phyloP scores from a whole-genome alignment of 2,888 invertebrate genomes.

The Campoplex capitator region DNA sequence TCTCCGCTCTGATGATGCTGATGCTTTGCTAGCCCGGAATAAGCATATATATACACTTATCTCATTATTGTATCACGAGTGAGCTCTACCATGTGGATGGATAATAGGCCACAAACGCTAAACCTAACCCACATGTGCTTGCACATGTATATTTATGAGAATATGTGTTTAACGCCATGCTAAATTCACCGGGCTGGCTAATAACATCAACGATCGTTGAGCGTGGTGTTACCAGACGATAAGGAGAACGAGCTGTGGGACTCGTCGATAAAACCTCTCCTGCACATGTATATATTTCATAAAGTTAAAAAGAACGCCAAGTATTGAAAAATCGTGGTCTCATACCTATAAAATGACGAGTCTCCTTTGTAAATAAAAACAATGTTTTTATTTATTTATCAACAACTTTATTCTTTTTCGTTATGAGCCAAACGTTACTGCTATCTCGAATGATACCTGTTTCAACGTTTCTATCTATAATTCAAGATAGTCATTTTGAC shows the following conservation, averaged over 20 bases:
- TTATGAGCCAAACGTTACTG: no score
- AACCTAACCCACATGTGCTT: constrained; percentile 25
- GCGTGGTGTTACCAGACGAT: constrained; percentile 65
- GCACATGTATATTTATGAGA: constrained; percentile 34
- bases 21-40: constrained; percentile 40
- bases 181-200: constrained; percentile 57
- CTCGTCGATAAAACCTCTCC: constrained; percentile 50
- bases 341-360: no score
- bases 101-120: constrained; percentile 44
- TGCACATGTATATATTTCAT: neutral
- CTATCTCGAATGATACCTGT: no score
- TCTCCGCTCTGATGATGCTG: constrained; percentile 18
- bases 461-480: no score
- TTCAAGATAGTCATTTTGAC: no score
- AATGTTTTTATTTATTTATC: no score
- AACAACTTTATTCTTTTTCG: no score
- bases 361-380: no score
- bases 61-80: constrained; percentile 61
- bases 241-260: constrained; percentile 55
- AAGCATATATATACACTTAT: constrained; percentile 56
- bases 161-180: constrained; percentile 50
- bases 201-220: constrained; percentile 63
- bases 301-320: no score
- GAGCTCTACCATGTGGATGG: constrained; percentile 37
- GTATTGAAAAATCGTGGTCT: no score